These are phyloP conservation scores for Pachyseris speciosa DNA, from an alignment of 64 coral and sea anemone species.

Conservation along the genomic window DNA sequence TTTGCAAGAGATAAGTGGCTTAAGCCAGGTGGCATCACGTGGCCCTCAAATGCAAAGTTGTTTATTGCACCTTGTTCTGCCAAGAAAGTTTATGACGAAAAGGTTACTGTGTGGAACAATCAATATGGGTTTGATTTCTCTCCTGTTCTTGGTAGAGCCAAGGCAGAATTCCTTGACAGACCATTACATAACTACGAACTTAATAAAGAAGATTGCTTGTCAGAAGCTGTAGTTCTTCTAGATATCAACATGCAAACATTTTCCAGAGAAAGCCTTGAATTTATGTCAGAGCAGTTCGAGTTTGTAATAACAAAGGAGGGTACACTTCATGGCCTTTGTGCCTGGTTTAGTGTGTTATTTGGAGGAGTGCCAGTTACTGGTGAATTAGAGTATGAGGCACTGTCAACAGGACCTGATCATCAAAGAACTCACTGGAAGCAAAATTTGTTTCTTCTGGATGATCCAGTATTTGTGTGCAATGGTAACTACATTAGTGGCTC, in stretches of 20 bases:
- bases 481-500: slow-evolving; percentile 75
- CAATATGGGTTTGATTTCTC: slow-evolving; percentile 99
- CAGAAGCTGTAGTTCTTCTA: slow-evolving; percentile 54
- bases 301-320: slow-evolving; percentile 78
- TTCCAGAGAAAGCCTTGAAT: slow-evolving; percentile 66
- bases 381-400: slow-evolving; percentile 13
- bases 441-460: slow-evolving; percentile 86
- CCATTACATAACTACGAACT: slow-evolving; percentile 87
- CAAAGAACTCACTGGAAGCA: slow-evolving; percentile 91
- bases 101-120: slow-evolving; percentile 84
- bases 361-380: slow-evolving; percentile 67
- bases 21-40: slow-evolving; percentile 58
- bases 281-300: slow-evolving; percentile 55
- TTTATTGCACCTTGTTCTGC: slow-evolving; percentile 87
- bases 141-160: slow-evolving; percentile 74
- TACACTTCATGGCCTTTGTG: slow-evolving; percentile 78
- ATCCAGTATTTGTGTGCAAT: slow-evolving; percentile 64
- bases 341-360: slow-evolving; percentile 94
- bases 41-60: slow-evolving; percentile 86
- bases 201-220: slow-evolving; percentile 71
- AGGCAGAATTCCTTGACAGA: slow-evolving; percentile 81
- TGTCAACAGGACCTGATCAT: slow-evolving; percentile 73
- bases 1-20: slow-evolving; percentile 87
- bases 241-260: slow-evolving; percentile 71
- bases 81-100: slow-evolving; percentile 70